Conservation (phyloP, 1,140 invertebrate genomes). For the Magallana ariakensis region DNA sequence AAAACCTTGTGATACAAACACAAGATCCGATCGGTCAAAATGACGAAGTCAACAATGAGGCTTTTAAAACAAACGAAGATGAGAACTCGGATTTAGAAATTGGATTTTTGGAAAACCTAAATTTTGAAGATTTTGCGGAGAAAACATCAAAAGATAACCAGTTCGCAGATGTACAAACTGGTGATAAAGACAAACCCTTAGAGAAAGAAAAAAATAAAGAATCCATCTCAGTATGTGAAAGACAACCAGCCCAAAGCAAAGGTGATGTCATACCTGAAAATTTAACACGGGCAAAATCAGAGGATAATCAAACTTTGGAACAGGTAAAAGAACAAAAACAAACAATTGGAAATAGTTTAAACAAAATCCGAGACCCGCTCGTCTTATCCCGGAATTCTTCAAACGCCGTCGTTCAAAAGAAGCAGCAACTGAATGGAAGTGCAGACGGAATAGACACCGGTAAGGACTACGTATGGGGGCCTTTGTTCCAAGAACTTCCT, state of each 20-base stretch:
- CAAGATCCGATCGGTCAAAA: neutral
- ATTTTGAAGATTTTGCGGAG: neutral
- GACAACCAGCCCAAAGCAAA: neutral
- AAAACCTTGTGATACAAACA: neutral
- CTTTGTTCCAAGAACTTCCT: neutral
- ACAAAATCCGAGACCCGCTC: neutral
- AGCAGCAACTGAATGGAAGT: neutral
- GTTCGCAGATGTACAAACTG: neutral
- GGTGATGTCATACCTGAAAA: neutral
- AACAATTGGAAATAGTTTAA: neutral
- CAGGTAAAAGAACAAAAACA: neutral
- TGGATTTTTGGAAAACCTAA: neutral
- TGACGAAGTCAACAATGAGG: neutral
- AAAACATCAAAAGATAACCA: neutral
- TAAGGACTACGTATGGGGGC: neutral
- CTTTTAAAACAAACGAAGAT: neutral
- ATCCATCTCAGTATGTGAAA: neutral
- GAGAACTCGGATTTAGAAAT: neutral
- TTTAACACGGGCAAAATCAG: neutral
- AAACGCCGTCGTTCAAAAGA: neutral
- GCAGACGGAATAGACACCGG: neutral
- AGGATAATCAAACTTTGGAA: neutral
- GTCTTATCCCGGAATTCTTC: neutral
- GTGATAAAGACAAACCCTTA: neutral
- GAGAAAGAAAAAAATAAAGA: neutral